Base-by-base conservation (phyloP, 1,140 invertebrate species). In the Achroia grisella region DNA sequence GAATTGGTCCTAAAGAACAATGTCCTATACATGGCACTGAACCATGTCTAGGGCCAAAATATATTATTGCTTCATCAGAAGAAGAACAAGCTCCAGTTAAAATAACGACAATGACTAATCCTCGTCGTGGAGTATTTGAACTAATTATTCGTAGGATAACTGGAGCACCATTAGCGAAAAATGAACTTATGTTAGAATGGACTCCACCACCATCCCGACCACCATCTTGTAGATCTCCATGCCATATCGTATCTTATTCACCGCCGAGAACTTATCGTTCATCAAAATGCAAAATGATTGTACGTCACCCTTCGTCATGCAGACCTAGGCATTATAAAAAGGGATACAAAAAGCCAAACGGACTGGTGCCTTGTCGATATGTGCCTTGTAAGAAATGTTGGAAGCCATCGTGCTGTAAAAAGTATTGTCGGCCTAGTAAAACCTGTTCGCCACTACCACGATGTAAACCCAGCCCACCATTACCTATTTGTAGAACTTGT, bases 141-240 rank as follows among this genome's bases (percentile, higher is more conserved):
- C 36, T 84, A 32, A 71, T 80, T 8, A 71, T 84, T 39, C 62
- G 80, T 31, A 74, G 57, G 51, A 53, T 81, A 15, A 77, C 59
- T 13, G 80, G 80, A 32, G 72, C 77, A 9, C 77, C 77, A 9
- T 53, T 84, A n/a, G 80, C 77, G 11, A 78, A 46, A 52, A 81
- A 84, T 44, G 80, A 84, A 55, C 52, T 84, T 10, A 73, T 82
- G 69, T 46, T 84, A 41, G 80, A 84, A 52, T 84, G 80, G 80
- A 75, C 72, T 13, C 80, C 77, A 13, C 78, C 80, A n/a, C 63
- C 71, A 2, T 47, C 45, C 6, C 60, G 63, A 4, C 51, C 63
- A 10, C 52, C 56, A n/a, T 52, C 65, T 4, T 77, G 75, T 43
- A 43, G 42, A n/a, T 34, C 37, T 15, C 55, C 66, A 2, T 76